A percentile compares a stretch with the other conserved stretches of the same genome.
Conservation (phyloP, 2,113 vertebrate genomes). For the Hassar affinis region DNA sequence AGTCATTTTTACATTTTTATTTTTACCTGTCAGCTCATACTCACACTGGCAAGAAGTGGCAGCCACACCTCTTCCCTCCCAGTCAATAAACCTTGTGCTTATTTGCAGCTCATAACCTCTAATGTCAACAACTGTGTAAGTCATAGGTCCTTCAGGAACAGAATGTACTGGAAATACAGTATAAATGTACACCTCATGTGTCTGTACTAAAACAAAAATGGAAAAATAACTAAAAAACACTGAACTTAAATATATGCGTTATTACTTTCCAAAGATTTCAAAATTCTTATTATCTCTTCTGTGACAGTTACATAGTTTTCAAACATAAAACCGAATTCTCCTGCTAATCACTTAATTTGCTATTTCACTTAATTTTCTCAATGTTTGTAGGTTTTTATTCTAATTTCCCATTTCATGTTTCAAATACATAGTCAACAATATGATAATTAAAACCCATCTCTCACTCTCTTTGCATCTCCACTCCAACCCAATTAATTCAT, state of each 20-base stretch:
- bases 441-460: not conserved
- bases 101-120: constrained; percentile 31
- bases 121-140: constrained; percentile 23
- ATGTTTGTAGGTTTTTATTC: not conserved
- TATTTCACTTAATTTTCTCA: not conserved
- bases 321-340: not conserved
- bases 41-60: constrained; percentile 16
- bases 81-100: constrained; percentile 32
- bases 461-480: not conserved
- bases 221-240: not conserved
- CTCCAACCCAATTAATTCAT: constrained; percentile 18
- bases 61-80: not conserved
- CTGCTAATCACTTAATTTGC: not conserved
- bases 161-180: constrained; percentile 5
- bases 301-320: not conserved
- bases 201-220: not conserved
- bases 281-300: not conserved
- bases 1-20: constrained; percentile 2
- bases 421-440: not conserved
- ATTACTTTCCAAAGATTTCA: not conserved
- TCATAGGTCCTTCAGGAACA: not conserved
- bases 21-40: constrained; percentile 20
- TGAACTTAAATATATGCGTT: not conserved
- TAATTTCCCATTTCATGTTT: not conserved
- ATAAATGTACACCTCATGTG: not conserved